Base-by-base conservation (phyloP, 2,888 invertebrate genomes). In the Chaetogeoica ovagalla region DNA sequence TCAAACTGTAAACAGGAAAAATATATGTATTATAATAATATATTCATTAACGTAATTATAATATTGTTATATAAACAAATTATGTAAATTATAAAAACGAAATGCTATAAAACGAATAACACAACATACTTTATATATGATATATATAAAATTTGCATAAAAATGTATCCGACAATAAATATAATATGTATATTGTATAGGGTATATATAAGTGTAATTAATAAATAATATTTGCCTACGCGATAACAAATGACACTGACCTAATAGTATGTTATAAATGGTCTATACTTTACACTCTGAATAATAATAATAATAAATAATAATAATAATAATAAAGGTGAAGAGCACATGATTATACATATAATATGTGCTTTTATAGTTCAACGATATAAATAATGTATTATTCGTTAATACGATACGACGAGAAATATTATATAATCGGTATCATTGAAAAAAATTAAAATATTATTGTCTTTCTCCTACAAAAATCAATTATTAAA, bases 241-340 rank as follows among this genome's bases (percentile, higher is more conserved):
- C 13, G 19, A 43, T 43, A 17, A 59, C 15, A 39, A 43, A 23
- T 11, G 43, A 72, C 17, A 72, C 5, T 60, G 60, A 43, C 19
- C 21, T 21, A 60, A 43, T 55, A 70, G 8, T 23, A 19, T 52
- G 21, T 43, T 30, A 30, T 30, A 9, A n/a, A 43, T 59, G 6
- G 17, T 23, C 3, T 48, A 23, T 60, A 60, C n/a, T 72, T 72
- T 60, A 19, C 43, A 48, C 6, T 71, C 43, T 43, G 71, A 71
- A 71, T 59, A 71, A 21, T 39, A 43, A 43, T 15, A 37, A 17
- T 43, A 9, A 7, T 23, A 60, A n/a, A n/a, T n/a, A 71, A 71
- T 59, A 71, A 21, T 39, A 43, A 43, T 15, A 37, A 17, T 43
- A 9, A 7, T 23, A 60, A n/a, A 60, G 19, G 23, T 48, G 60